Evolutionary conservation across 2,888 invertebrate genomes (phyloP).

Genomic region (Phalera bucephala): DNA sequence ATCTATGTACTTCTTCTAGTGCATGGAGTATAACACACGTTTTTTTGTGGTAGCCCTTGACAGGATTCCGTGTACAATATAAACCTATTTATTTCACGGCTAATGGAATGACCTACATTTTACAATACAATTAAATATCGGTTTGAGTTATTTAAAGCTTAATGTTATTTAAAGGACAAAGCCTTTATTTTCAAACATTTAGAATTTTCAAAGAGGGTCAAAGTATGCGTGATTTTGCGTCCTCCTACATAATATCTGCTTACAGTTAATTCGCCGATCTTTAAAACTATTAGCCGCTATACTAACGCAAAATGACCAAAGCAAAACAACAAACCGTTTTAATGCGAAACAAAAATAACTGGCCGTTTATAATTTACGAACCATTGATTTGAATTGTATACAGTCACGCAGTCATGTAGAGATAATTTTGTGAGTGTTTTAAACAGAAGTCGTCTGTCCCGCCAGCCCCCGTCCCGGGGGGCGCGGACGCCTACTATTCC

Average conservation of each 20-base stretch:
- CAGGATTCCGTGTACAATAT: too few species aligned
- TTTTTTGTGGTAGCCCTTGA: too few species aligned
- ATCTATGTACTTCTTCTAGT: too few species aligned
- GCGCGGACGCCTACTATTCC: too few species aligned
- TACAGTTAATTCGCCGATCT: conserved; percentile 7
- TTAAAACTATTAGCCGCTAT: conserved; percentile 25
- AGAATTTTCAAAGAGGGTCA: not conserved
- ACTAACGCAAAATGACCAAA: conserved; percentile 16
- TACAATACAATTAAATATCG: not conserved
- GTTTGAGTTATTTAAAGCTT: too few species aligned
- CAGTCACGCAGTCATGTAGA: conserved; percentile 43
- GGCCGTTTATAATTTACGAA: conserved; percentile 46
- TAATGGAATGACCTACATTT: not conserved
- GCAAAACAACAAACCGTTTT: conserved; percentile 49
- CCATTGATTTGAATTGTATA: conserved; percentile 59
- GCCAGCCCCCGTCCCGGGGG: too few species aligned
- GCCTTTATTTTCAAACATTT: not conserved
- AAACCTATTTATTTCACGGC: too few species aligned
- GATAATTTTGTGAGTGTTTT: conserved; percentile 40
- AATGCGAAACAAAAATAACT: conserved; percentile 57
- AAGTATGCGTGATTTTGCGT: too few species aligned
- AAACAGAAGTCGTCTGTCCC: conserved; percentile 17
- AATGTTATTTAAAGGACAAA: too few species aligned
- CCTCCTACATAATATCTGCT: too few species aligned
- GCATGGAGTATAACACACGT: too few species aligned